These are phyloP conservation scores for Polia nebulosa DNA, from an alignment of 2,888 invertebrate species.

Conservation along the genomic window DNA sequence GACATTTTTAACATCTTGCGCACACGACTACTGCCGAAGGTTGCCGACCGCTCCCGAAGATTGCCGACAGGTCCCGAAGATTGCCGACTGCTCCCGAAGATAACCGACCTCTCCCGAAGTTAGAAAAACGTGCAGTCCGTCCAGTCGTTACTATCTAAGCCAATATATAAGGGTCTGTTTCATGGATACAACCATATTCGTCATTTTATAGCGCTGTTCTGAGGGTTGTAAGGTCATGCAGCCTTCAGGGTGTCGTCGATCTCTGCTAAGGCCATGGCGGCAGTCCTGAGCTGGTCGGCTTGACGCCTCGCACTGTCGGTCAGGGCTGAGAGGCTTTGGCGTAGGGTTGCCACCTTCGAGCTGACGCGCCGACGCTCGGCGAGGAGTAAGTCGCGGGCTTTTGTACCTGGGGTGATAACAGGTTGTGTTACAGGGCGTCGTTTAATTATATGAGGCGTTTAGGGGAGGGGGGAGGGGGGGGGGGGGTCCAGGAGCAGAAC, in stretches of 20 bases:
- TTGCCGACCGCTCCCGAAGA: neutral
- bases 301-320: constrained; percentile 74
- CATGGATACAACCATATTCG: neutral
- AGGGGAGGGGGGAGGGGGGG: no score
- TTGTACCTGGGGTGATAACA: constrained; percentile 69
- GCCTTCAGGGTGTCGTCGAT: constrained; percentile 79
- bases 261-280: constrained; percentile 76
- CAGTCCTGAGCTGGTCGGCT: constrained; percentile 73
- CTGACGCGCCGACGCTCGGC: constrained; percentile 78
- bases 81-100: neutral
- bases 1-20: no score
- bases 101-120: neutral
- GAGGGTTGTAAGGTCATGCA: constrained; percentile 55
- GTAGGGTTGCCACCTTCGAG: constrained; percentile 68
- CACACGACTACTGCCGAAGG: no score
- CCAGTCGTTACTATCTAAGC: neutral
- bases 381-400: constrained; percentile 75
- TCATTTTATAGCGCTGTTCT: neutral
- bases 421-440: no score
- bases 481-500: no score
- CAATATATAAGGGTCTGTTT: neutral
- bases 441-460: no score
- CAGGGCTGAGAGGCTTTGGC: constrained; percentile 73
- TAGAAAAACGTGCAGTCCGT: neutral
- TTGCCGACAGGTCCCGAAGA: neutral